phyloP scores from a whole-genome alignment of 1,140 invertebrate species.

The Adelges cooleyi region DNA sequence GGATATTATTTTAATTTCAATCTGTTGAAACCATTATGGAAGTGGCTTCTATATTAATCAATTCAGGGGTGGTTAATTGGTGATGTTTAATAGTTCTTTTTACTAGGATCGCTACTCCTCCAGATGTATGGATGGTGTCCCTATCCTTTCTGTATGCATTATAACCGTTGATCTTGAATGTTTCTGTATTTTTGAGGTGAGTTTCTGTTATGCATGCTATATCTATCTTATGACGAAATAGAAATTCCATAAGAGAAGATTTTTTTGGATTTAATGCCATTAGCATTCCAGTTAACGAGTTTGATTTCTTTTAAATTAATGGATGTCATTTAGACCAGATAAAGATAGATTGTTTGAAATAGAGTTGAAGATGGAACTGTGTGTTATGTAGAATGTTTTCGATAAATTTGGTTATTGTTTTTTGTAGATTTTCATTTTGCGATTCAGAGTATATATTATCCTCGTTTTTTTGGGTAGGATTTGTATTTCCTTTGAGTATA shows the following conservation, averaged over 20 bases:
- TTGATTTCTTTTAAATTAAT: background rate
- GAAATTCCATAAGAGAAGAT: conserved; percentile 1
- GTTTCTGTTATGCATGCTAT: conserved; percentile 12
- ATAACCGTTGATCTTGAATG: conserved; percentile 5
- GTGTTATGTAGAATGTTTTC: background rate
- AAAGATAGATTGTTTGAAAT: background rate
- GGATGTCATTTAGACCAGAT: background rate
- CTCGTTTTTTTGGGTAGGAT: background rate
- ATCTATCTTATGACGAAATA: background rate
- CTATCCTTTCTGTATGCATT: background rate
- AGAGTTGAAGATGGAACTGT: background rate
- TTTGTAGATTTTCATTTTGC: background rate
- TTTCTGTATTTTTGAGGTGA: background rate
- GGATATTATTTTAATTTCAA: background rate
- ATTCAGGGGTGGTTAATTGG: background rate
- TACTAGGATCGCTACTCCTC: background rate
- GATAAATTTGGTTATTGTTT: background rate
- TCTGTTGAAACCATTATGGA: background rate
- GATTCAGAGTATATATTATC: background rate
- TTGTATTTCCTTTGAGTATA: background rate
- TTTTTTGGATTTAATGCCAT: background rate
- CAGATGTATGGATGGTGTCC: background rate
- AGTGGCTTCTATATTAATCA: background rate
- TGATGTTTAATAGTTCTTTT: conserved; percentile 7
- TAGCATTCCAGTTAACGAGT: conserved; percentile 8